Evolutionary conservation across 1,140 invertebrate species (phyloP), one percentile per base, ranked within the genome.

Genomic region (Temnothorax longispinosus): DNA sequence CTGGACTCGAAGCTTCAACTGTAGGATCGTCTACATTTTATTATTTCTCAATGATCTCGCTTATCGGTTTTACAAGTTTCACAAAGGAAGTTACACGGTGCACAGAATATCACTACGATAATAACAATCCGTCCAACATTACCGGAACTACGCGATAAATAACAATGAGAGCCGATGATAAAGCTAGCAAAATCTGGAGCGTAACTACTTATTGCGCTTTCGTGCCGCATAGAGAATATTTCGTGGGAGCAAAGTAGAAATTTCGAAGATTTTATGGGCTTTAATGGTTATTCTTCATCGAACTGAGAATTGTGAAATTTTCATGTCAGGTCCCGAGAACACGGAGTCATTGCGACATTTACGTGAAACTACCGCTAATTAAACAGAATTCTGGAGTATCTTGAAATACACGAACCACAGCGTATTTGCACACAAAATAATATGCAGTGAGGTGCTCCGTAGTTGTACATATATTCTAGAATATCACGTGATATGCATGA

Each of bases 361-460:
- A 64, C 50, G 44, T 44, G 41, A 65, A 65, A 85, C 35, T 76
- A 75, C 56, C 62, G 54, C 80, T 78, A 88, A 91, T 91, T 90
- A 90, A 90, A 90, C 88, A 84, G 60, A 38, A 77, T 75, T 52
- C 50, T 44, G 32, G 47, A n/a, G 32, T 80, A 58, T 86, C 52
- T 50, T 52, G 56, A 32, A 27, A 50, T 84, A 47, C 41, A 27
- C 11, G 44, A 54, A 47, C 47, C 52, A 18, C 64, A 58, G 41
- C 35, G 32, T 74, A 64, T 52, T 87, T 80, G 41, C 27, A 58
- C 35, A 60, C 60, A 76, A 76, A 89, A 84, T 65, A 65, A 89
- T 87, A 44, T 82, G 21, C 44, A 41, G 38, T n/a, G 44, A 18
- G 18, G 3, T 60, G n/a, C 27, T 50, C 15, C 67, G 52, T 81